Percentiles rank a stretch among this genome's conserved stretches.
Conservation (phyloP, 2,888 invertebrate species). For the Eupeodes luniger region DNA sequence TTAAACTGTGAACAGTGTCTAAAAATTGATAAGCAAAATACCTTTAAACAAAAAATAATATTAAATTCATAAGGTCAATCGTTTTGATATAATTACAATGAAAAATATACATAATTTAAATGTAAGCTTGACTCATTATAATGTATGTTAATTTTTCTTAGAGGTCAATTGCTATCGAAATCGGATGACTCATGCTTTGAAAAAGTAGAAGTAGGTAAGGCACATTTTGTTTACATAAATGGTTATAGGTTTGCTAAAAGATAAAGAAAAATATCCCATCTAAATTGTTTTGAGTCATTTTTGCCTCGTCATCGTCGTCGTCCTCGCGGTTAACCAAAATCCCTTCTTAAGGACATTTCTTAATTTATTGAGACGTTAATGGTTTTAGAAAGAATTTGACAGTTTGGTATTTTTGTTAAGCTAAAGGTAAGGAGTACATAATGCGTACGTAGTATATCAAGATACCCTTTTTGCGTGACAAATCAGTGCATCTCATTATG, state of each 20-base stretch:
- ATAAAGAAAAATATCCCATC: background rate
- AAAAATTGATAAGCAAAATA: too few relatives aligned
- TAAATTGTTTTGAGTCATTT: background rate
- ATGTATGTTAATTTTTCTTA: background rate
- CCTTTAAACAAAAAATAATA: too few relatives aligned
- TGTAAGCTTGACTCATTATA: background rate
- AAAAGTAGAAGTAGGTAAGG: background rate
- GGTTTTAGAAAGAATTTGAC: constrained; percentile 10
- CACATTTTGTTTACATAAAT: background rate
- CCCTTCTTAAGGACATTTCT: background rate
- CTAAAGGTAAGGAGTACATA: too few relatives aligned
- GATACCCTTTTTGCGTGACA: constrained; percentile 32
- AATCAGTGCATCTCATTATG: constrained; percentile 44
- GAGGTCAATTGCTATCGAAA: constrained; percentile 2
- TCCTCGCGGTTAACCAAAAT: background rate
- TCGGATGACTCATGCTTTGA: constrained; percentile 3
- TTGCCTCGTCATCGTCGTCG: background rate
- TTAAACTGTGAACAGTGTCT: too few relatives aligned
- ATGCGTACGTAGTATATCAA: too few relatives aligned
- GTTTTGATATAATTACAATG: background rate
- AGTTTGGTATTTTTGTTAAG: background rate
- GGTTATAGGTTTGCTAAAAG: background rate
- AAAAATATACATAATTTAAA: background rate
- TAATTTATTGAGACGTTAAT: constrained; percentile 40
- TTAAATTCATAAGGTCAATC: background rate